Evolutionary conservation across 2,888 invertebrate genomes (phyloP).

Genomic region (Cephalotes varians): DNA sequence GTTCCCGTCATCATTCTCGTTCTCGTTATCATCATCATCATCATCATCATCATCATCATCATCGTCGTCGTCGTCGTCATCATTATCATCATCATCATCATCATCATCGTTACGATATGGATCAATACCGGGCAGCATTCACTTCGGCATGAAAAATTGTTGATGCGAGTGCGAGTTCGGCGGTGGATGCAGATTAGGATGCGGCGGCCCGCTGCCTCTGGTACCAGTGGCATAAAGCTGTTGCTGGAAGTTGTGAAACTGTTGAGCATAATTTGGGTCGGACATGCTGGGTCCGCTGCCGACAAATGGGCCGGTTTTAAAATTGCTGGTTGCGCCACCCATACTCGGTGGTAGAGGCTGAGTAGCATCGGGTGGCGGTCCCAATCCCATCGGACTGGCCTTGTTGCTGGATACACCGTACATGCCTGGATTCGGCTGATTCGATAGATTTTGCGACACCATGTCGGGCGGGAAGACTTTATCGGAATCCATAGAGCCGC

Average conservation of each 20-base stretch:
- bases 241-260: conserved; percentile 98
- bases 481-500: conserved; percentile 84
- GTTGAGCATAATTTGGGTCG: conserved; percentile 97
- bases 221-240: conserved; percentile 96
- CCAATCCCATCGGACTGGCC: conserved; percentile 87
- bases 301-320: conserved; percentile 91
- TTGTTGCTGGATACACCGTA: conserved; percentile 87
- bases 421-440: conserved; percentile 87
- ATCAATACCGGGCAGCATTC: conserved; percentile 63
- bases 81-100: conserved; percentile 31
- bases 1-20: conserved; percentile 35
- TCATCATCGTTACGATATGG: conserved; percentile 59
- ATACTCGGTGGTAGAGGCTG: conserved; percentile 93
- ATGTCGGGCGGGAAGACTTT: conserved; percentile 84
- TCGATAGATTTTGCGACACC: conserved; percentile 78
- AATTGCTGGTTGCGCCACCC: conserved; percentile 89
- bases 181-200: conserved; percentile 85
- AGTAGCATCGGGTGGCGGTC: conserved; percentile 88
- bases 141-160: conserved; percentile 86
- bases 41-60: too few species aligned
- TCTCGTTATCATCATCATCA: conserved; percentile 51
- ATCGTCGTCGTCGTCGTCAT: conserved; percentile 43
- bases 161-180: conserved; percentile 84
- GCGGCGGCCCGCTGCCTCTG: conserved; percentile 87
- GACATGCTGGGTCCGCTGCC: conserved; percentile 95